These are phyloP conservation scores for Eilema caniola DNA, from an alignment of 2,888 invertebrate species.

Conservation along the genomic window DNA sequence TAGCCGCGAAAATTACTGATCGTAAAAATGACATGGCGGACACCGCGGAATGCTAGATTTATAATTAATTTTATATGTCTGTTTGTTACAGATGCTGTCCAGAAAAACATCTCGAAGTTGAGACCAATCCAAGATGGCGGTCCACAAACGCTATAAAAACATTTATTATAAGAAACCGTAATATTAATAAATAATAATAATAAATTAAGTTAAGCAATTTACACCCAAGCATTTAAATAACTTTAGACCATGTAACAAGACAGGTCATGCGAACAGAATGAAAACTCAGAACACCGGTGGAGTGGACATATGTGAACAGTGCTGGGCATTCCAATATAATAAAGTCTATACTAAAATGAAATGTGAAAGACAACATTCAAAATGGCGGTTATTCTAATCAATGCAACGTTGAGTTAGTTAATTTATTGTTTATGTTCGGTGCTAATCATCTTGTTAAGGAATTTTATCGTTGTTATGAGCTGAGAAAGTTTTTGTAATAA, in stretches of 20 bases:
- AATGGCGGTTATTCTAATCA: conserved; percentile 56
- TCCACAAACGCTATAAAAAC: conserved; percentile 67
- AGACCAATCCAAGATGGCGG: conserved; percentile 74
- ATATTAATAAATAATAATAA: conserved; percentile 80
- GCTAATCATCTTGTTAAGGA: conserved; percentile 65
- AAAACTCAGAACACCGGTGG: conserved; percentile 39
- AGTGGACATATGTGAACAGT: conserved; percentile 52
- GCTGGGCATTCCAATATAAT: conserved; percentile 82
- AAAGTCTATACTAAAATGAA: conserved; percentile 65
- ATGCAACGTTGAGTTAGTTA: conserved; percentile 57
- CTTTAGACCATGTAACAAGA: conserved; percentile 52
- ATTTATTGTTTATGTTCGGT: conserved; percentile 61
- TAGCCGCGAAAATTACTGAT: conserved; percentile 39
- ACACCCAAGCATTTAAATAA: conserved; percentile 80
- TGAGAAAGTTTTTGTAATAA: conserved; percentile 79
- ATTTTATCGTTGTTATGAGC: conserved; percentile 72
- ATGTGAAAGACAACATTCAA: conserved; percentile 74
- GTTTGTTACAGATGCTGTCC: conserved; percentile 73
- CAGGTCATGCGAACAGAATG: conserved; percentile 28
- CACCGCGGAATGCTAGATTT: conserved; percentile 12
- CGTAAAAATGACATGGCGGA: conserved; percentile 45
- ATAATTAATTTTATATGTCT: conserved; percentile 24
- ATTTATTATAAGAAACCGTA: conserved; percentile 80
- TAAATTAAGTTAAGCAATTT: conserved; percentile 72
- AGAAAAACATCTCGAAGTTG: conserved; percentile 63